Evolutionary conservation across 2,113 vertebrate genomes (phyloP), one percentile per base, ranked within the genome.

Genomic region (Eurypyga helias): DNA sequence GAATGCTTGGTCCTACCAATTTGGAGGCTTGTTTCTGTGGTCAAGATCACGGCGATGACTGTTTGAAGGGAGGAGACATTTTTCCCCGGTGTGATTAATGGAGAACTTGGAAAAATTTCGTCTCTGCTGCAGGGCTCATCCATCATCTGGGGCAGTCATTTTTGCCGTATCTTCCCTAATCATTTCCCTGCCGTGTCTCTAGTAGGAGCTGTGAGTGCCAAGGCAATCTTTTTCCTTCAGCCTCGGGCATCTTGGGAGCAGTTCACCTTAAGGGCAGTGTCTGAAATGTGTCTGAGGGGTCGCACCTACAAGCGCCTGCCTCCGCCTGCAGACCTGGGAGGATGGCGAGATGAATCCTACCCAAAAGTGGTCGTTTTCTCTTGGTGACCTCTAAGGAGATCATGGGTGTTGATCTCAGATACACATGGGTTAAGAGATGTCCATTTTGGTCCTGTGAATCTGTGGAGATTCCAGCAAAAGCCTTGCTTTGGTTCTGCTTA

Each of bases 381-480:
- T 29, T 46, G 28, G 23, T 41, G 28, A 67, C 10, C 19, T 67
- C 0, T 36, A 66, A 12, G 38, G n/a, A 89, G 26, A 33, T 82
- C 14, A 6, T 23, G 21, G 28, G 8, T 2, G 0, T 23, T 79
- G 38, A 79, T 17, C 48, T 79, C 14, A 54, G 17, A 15, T 83
- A 57, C 0, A 0, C 26, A 4, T 26, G 24, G 60, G 24, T 73
- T 69, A 20, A 0, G 66, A n/a, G 18, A 9, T n/a, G 36, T 48
- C 51, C 0, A 2, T 33, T 76, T 62, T 57, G 33, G 11, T 70
- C 49, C 54, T 61, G 28, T 57, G 54, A 46, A 18, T 70, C 23
- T 10, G 0, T 45, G 33, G 60, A 62, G 13, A 46, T 71, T 43
- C 36, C 1, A 6, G 34, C 7, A 75, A 36, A 89, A 91, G 38